Percentiles rank a stretch among this genome's conserved stretches.
phyloP scores from a whole-genome alignment of 2,888 invertebrate species.

The Cynaeus angustus region DNA sequence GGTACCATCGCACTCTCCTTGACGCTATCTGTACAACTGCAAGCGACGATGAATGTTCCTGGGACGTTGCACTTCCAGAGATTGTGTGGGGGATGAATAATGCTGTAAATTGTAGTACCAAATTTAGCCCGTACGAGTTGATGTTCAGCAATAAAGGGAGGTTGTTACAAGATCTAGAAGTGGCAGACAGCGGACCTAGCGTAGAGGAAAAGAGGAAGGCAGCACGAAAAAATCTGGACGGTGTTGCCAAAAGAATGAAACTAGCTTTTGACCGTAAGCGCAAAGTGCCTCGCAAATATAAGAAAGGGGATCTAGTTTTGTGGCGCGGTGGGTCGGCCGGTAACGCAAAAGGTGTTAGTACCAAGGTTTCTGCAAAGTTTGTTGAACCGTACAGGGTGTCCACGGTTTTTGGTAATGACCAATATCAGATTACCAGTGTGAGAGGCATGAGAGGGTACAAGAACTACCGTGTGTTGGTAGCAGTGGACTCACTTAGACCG shows the following conservation, averaged over 20 bases:
- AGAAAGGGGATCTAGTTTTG: constrained; percentile 24
- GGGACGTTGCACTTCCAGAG: constrained; percentile 58
- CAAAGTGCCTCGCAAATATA: constrained; percentile 16
- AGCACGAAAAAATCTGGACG: not conserved
- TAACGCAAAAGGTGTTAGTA: not conserved
- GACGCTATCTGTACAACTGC: constrained; percentile 56
- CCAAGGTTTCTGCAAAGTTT: not conserved
- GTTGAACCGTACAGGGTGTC: constrained; percentile 19
- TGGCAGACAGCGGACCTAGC: not conserved
- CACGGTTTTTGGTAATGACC: constrained; percentile 22
- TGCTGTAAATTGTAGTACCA: constrained; percentile 55
- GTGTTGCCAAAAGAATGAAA: constrained; percentile 9
- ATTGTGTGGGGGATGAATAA: constrained; percentile 62
- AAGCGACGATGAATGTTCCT: constrained; percentile 57
- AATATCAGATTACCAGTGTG: constrained; percentile 15
- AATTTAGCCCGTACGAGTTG: constrained; percentile 57
- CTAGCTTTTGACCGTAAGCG: constrained; percentile 8
- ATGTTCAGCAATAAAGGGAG: constrained; percentile 50
- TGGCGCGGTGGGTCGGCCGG: constrained; percentile 3
- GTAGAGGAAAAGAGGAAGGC: not conserved
- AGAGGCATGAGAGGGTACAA: constrained; percentile 29
- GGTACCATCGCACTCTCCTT: constrained; percentile 59
- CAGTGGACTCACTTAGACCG: constrained; percentile 23
- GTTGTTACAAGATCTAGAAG: constrained; percentile 7
- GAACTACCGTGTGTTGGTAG: constrained; percentile 11